Percentiles rank a stretch among this genome's conserved stretches.
Evolutionary conservation across 2,113 vertebrate species (phyloP).

Genomic region (Ploceus nigricollis): DNA sequence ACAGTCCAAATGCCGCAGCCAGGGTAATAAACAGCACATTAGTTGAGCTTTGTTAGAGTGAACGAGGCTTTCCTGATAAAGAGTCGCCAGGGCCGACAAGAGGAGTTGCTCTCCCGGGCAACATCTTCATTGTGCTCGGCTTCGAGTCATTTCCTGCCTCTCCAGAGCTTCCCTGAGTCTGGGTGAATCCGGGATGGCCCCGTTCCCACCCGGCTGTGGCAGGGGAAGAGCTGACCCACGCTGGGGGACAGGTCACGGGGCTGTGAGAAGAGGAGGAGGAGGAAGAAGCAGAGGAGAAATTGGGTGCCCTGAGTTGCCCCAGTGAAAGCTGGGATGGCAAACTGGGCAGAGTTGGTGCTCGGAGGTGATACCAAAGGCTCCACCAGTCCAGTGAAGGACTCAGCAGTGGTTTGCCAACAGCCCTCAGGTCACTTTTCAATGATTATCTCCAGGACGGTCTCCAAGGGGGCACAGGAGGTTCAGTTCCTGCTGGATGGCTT

Average conservation of each 20-base stretch:
- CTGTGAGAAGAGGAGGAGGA: neutral
- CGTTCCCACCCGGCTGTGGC: fast-evolving
- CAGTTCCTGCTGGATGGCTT: neutral
- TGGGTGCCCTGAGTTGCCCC: neutral
- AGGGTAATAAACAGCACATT: constrained; percentile 55
- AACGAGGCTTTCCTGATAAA: constrained; percentile 25
- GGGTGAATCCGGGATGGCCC: neutral
- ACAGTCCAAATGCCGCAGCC: constrained; percentile 1
- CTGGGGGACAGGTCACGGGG: neutral
- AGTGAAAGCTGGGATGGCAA: fast-evolving
- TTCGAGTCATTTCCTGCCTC: neutral
- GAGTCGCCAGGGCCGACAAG: neutral
- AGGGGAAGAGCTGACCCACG: fast-evolving
- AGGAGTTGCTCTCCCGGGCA: constrained; percentile 39
- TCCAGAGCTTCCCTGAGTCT: neutral
- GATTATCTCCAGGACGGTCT: neutral
- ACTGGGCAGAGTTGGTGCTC: neutral
- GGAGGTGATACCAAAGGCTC: neutral
- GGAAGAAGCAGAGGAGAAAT: neutral
- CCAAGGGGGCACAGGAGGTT: neutral
- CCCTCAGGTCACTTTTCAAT: neutral
- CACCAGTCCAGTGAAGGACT: neutral
- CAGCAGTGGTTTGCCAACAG: fast-evolving
- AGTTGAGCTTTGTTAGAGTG: constrained; percentile 44
- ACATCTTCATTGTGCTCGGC: neutral